A percentile compares a stretch with the other conserved stretches of the same genome.
These are phyloP conservation scores for Steromphala cineraria DNA, from an alignment of 2,888 invertebrate genomes.

Conservation along the genomic window DNA sequence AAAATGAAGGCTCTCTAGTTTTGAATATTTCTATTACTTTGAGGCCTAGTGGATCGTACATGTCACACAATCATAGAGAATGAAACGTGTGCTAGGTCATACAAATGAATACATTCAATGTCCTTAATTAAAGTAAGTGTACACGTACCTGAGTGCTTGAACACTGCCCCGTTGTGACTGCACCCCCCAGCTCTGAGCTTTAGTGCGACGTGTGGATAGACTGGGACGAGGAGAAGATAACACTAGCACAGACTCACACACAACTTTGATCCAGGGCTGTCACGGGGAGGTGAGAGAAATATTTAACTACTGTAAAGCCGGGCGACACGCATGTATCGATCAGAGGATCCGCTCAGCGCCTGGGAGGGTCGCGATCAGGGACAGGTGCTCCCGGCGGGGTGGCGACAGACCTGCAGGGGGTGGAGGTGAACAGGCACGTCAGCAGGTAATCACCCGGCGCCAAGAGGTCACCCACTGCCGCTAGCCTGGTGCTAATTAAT, in stretches of 20 bases:
- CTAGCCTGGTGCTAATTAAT: neutral
- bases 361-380: neutral
- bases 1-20: too few species aligned
- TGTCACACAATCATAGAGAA: too few species aligned
- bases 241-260: neutral
- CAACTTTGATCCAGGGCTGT: neutral
- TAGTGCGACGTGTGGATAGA: neutral
- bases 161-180: constrained; percentile 14
- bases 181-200: neutral
- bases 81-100: too few species aligned
- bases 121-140: neutral
- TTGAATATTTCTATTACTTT: too few species aligned
- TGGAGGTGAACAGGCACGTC: neutral
- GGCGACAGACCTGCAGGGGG: neutral
- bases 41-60: too few species aligned
- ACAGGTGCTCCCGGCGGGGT: neutral
- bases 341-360: neutral
- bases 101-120: too few species aligned
- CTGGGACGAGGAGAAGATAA: neutral
- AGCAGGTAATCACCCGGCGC: neutral
- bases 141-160: neutral
- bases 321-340: neutral
- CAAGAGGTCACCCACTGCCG: neutral
- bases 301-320: neutral
- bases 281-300: constrained; percentile 1